Evolutionary conservation across 1,140 invertebrate species (phyloP).

Genomic region (Lethocerus indicus): DNA sequence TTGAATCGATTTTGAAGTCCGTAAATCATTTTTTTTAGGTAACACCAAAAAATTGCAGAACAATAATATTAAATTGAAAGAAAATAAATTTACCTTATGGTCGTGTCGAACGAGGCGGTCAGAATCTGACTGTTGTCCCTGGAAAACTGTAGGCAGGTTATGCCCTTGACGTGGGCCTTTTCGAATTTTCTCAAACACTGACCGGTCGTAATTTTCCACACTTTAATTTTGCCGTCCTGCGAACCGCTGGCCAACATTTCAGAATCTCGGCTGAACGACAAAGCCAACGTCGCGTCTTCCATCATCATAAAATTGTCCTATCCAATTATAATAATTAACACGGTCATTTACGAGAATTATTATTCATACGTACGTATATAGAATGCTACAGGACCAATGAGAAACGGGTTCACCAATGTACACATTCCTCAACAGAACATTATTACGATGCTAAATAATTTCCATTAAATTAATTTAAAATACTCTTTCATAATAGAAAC

Average conservation of each 20-base stretch:
- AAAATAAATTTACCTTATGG: slow-evolving; percentile 46
- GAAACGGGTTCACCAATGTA: too few species aligned
- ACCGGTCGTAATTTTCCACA: slow-evolving; percentile 92
- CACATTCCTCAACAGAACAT: too few species aligned
- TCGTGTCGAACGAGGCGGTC: slow-evolving; percentile 89
- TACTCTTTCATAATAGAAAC: too few species aligned
- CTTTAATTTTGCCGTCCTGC: slow-evolving; percentile 89
- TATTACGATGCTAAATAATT: too few species aligned
- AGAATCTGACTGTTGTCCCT: slow-evolving; percentile 92
- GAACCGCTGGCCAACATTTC: slow-evolving; percentile 93
- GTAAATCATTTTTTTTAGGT: too few species aligned
- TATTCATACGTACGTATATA: too few species aligned
- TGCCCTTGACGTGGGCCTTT: slow-evolving; percentile 88
- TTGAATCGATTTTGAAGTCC: too few species aligned
- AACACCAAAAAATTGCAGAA: too few species aligned
- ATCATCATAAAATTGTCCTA: slow-evolving; percentile 99
- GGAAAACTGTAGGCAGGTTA: slow-evolving; percentile 96
- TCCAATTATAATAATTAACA: neutral
- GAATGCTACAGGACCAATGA: too few species aligned
- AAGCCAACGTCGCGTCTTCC: slow-evolving; percentile 90
- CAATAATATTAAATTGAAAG: too few species aligned
- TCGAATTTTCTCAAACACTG: slow-evolving; percentile 91
- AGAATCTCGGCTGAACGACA: slow-evolving; percentile 89
- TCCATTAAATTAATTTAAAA: too few species aligned
- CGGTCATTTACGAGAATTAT: neutral